These are phyloP conservation scores for Drosophila serrata DNA, from an alignment of 1,140 invertebrate genomes.

Conservation along the genomic window DNA sequence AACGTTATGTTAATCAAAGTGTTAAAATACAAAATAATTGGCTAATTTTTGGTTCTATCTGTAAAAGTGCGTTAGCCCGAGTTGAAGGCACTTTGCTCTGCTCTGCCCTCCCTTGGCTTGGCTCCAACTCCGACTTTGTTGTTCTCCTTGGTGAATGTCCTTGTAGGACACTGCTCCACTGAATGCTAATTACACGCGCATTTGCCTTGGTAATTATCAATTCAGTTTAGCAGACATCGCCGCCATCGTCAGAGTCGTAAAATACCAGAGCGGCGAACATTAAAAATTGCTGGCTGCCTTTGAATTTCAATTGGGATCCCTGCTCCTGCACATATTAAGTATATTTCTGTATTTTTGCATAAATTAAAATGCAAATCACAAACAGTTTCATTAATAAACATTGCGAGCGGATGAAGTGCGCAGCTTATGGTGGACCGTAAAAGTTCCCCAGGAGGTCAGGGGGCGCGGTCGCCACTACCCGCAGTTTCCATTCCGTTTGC, in stretches of 20 bases:
- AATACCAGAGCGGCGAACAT: conserved; percentile 72
- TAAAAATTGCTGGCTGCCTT: conserved; percentile 77
- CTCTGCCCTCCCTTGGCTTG: no score
- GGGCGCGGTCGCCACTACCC: conserved; percentile 46
- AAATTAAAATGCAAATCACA: conserved; percentile 84
- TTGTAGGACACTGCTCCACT: conserved; percentile 58
- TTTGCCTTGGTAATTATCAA: conserved; percentile 83
- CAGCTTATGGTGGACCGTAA: conserved; percentile 75
- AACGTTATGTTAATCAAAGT: neutral
- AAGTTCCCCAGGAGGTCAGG: conserved; percentile 37
- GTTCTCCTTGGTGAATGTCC: conserved; percentile 19
- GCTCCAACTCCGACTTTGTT: neutral
- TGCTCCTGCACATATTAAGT: conserved; percentile 57
- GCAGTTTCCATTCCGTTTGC: conserved; percentile 4
- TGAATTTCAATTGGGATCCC: conserved; percentile 76
- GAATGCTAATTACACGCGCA: conserved; percentile 83
- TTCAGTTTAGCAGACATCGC: conserved; percentile 74
- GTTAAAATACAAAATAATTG: neutral
- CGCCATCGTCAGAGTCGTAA: conserved; percentile 65
- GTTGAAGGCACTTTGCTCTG: neutral
- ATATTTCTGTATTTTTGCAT: conserved; percentile 77
- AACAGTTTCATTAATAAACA: conserved; percentile 84
- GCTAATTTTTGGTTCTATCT: neutral
- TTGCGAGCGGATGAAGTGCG: conserved; percentile 73
- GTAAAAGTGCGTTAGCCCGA: neutral